Conservation (phyloP, 2,113 vertebrate species). For the Callopanchax toddi region DNA sequence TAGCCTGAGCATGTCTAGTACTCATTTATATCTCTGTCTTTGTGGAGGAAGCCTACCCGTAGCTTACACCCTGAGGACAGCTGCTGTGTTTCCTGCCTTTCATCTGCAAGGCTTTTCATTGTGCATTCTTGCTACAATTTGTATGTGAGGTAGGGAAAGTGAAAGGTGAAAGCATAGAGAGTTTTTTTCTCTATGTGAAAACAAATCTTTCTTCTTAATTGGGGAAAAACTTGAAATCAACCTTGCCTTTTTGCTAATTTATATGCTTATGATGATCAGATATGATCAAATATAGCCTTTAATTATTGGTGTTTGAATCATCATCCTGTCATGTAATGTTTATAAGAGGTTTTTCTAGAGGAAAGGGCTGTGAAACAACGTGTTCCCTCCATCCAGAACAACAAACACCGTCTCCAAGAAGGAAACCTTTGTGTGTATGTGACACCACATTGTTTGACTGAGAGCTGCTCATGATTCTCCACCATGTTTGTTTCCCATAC, state of each 20-base stretch:
- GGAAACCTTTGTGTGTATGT: conserved; percentile 10
- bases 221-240: no score
- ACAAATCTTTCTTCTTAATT: no score
- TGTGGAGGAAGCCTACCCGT: conserved; percentile 41
- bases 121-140: conserved; percentile 18
- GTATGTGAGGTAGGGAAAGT: conserved; percentile 16
- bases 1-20: conserved; percentile 2
- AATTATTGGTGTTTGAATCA: no score
- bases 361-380: conserved; percentile 18
- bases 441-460: conserved; percentile 44
- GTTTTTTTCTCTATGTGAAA: no score
- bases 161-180: no score
- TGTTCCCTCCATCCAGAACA: conserved; percentile 11
- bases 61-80: conserved; percentile 29
- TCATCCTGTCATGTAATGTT: no score
- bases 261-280: no score
- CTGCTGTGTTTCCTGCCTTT: conserved; percentile 73
- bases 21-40: conserved; percentile 10
- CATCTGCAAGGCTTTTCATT: conserved; percentile 62
- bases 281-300: no score
- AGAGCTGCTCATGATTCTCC: conserved; percentile 41
- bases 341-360: no score
- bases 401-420: conserved; percentile 28
- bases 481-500: conserved; percentile 62
- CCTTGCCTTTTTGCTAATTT: no score